Conservation (phyloP, 2,888 invertebrate genomes). For the Uloborus plumipes region DNA sequence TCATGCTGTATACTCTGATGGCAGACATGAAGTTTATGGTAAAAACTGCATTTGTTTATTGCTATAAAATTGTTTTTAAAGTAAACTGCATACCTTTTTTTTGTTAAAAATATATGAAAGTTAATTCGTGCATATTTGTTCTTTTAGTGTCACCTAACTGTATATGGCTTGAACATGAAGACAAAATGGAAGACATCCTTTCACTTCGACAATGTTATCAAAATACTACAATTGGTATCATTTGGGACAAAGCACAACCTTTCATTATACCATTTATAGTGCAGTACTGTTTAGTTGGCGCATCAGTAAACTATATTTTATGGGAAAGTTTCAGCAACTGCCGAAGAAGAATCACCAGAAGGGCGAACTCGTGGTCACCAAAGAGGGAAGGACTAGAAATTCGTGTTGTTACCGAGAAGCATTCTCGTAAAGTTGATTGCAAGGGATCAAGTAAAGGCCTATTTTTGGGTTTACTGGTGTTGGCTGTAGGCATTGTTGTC, state of each 20-base stretch:
- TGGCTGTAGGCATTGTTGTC: conserved; percentile 70
- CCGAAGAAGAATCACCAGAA: conserved; percentile 2
- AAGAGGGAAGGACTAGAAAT: conserved; percentile 1
- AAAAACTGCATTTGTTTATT: too few relatives aligned
- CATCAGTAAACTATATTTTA: conserved; percentile 75
- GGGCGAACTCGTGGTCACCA: conserved; percentile 27
- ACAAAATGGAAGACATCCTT: conserved; percentile 70
- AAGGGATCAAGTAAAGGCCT: conserved; percentile 75
- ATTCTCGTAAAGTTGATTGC: conserved; percentile 71
- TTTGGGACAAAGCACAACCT: conserved; percentile 75
- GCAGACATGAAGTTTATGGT: conserved; percentile 39
- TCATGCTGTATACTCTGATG: conserved; percentile 49
- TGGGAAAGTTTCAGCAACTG: conserved; percentile 68
- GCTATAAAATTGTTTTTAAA: too few relatives aligned
- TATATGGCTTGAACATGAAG: conserved; percentile 48
- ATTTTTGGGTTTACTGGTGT: conserved; percentile 74
- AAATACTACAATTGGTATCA: conserved; percentile 74
- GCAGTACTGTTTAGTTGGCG: conserved; percentile 74
- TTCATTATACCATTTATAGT: conserved; percentile 76
- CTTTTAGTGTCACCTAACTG: conserved; percentile 56
- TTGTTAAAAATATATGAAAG: background rate
- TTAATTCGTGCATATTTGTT: background rate
- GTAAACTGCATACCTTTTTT: background rate
- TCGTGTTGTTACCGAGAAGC: background rate
- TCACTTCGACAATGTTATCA: conserved; percentile 74